Conservation (phyloP, 2,797 vertebrate species). For the Myotis findleyi region DNA sequence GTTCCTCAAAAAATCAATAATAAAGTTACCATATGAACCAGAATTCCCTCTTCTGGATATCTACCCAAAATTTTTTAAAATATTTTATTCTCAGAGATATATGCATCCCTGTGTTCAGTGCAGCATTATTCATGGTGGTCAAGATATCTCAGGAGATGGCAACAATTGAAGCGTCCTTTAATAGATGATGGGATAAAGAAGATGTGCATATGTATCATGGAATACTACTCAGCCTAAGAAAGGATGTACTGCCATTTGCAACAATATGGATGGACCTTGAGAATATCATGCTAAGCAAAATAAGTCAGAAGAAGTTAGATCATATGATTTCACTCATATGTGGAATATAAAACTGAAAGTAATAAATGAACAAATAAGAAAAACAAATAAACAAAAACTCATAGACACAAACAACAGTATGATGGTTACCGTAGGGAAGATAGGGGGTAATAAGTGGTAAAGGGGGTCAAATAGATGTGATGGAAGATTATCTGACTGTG, state of each 20-base stretch:
- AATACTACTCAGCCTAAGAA: not conserved
- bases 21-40: not conserved
- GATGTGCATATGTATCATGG: not conserved
- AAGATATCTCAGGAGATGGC: not conserved
- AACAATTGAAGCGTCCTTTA: not conserved
- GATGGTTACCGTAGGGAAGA: not conserved
- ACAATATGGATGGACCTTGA: not conserved
- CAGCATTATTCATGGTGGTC: not conserved
- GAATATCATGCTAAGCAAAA: not conserved
- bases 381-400: not conserved
- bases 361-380: not conserved
- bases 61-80: not conserved
- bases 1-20: not conserved
- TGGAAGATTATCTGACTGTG: not conserved
- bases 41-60: not conserved
- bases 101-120: not conserved
- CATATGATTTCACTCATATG: not conserved
- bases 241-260: not conserved
- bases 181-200: not conserved
- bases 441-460: not conserved
- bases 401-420: not conserved
- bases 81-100: not conserved
- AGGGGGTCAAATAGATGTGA: not conserved
- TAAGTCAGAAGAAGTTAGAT: not conserved
- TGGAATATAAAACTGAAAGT: not conserved